phyloP scores from a whole-genome alignment of 2,888 invertebrate genomes.

The Syrista parreyssii region DNA sequence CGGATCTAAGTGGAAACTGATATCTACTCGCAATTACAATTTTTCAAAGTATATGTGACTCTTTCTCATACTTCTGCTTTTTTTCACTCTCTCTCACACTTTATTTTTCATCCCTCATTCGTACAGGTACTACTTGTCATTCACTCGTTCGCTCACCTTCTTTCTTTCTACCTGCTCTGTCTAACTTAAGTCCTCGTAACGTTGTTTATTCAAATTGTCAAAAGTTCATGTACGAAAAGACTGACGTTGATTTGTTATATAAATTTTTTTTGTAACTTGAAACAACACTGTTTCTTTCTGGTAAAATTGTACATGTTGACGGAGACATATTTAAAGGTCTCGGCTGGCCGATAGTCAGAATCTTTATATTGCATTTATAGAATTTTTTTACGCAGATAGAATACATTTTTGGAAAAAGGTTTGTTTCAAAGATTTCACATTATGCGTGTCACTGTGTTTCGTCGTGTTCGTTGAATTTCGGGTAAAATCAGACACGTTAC shows the following conservation, averaged over 20 bases:
- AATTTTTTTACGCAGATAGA: background rate
- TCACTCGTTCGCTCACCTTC: conserved; percentile 15
- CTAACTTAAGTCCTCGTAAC: conserved; percentile 5
- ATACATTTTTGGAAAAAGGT: background rate
- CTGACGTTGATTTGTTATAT: background rate
- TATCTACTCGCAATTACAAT: background rate
- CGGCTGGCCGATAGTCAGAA: background rate
- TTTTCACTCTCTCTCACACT: conserved; percentile 8
- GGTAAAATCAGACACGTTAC: background rate
- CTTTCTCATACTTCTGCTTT: conserved; percentile 2
- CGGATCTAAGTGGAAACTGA: background rate
- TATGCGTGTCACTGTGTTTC: background rate
- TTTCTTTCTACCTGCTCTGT: conserved; percentile 12
- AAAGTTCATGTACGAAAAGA: background rate
- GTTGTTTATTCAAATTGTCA: background rate
- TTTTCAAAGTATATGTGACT: background rate
- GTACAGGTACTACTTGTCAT: background rate
- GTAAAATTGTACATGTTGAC: background rate
- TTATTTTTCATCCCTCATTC: conserved; percentile 15
- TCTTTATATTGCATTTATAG: background rate
- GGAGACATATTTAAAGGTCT: background rate
- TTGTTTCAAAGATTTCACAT: background rate
- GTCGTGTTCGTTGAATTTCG: background rate
- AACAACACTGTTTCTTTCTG: background rate
- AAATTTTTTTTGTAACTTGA: background rate